Evolutionary conservation across 2,888 invertebrate genomes (phyloP).

Genomic region (Chalcosyrphus nemorum): DNA sequence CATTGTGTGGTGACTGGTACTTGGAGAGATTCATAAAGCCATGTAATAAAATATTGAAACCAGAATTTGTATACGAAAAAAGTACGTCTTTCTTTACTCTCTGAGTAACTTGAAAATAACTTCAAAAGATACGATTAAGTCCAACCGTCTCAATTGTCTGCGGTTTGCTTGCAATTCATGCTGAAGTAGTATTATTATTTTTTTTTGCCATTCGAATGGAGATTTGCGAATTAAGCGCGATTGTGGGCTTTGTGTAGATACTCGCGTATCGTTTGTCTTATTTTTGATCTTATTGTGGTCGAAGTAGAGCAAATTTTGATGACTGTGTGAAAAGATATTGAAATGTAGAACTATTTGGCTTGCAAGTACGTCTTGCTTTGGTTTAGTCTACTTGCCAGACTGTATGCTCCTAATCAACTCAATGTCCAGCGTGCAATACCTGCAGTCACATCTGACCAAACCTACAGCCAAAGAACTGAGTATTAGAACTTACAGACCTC

Average conservation of each 20-base stretch:
- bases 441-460: too few species aligned
- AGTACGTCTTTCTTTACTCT: not conserved
- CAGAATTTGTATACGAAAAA: not conserved
- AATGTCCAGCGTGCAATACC: too few species aligned
- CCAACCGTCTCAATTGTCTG: not conserved
- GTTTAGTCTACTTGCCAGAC: too few species aligned
- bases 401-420: too few species aligned
- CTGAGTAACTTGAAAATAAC: not conserved
- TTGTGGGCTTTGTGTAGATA: not conserved
- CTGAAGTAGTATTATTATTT: conserved; percentile 31
- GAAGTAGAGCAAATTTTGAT: not conserved
- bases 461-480: too few species aligned
- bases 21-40: not conserved
- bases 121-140: conserved; percentile 5
- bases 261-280: not conserved
- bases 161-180: conserved; percentile 18
- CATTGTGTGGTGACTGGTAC: conserved; percentile 11
- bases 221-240: conserved; percentile 14
- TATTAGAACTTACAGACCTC: too few species aligned
- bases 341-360: too few species aligned
- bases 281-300: not conserved
- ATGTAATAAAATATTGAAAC: conserved; percentile 5
- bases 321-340: not conserved
- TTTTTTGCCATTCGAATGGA: conserved; percentile 6
- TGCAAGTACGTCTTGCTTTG: too few species aligned